These are phyloP conservation scores for Ageneiosus marmoratus DNA, from an alignment of 2,113 vertebrate species.

Conservation along the genomic window DNA sequence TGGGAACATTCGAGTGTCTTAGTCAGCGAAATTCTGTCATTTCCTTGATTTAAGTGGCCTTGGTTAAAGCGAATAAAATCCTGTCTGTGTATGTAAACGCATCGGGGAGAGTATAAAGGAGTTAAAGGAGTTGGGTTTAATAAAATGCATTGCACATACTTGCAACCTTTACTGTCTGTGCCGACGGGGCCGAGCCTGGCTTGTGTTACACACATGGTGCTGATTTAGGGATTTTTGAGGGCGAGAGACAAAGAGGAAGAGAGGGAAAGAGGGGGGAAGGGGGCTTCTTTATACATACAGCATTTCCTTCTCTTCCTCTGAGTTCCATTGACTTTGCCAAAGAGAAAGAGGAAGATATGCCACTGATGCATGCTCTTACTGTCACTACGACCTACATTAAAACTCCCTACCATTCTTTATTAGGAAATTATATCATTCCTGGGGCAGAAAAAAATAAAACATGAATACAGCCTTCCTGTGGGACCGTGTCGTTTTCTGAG, in stretches of 20 bases:
- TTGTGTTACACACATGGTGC: slow-evolving; percentile 72
- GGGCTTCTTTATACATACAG: slow-evolving; percentile 50
- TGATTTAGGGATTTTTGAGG: slow-evolving; percentile 63
- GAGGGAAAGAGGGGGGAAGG: slow-evolving; percentile 33
- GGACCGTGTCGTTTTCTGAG: slow-evolving; percentile 25
- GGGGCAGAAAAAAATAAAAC: slow-evolving; percentile 3
- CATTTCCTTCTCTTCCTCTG: slow-evolving; percentile 52
- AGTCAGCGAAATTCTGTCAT: slow-evolving; percentile 21
- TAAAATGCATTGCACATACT: slow-evolving; percentile 48
- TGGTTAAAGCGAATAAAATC: neutral
- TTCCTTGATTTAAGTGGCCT: slow-evolving; percentile 2
- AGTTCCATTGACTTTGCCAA: slow-evolving; percentile 48
- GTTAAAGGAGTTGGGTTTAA: slow-evolving; percentile 46
- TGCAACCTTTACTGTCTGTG: slow-evolving; percentile 47
- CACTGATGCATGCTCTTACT: slow-evolving; percentile 59
- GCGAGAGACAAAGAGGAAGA: slow-evolving; percentile 45
- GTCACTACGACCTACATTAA: slow-evolving; percentile 72
- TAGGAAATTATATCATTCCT: neutral
- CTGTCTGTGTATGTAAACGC: neutral
- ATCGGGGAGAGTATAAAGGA: neutral
- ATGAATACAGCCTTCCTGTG: slow-evolving; percentile 45
- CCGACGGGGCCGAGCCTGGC: slow-evolving; percentile 63
- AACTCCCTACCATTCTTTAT: slow-evolving; percentile 34
- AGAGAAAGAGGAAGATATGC: slow-evolving; percentile 17
- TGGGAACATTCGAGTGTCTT: slow-evolving; percentile 1